Conservation (phyloP, 2,113 vertebrate species). For the Rhinolophus sinicus region DNA sequence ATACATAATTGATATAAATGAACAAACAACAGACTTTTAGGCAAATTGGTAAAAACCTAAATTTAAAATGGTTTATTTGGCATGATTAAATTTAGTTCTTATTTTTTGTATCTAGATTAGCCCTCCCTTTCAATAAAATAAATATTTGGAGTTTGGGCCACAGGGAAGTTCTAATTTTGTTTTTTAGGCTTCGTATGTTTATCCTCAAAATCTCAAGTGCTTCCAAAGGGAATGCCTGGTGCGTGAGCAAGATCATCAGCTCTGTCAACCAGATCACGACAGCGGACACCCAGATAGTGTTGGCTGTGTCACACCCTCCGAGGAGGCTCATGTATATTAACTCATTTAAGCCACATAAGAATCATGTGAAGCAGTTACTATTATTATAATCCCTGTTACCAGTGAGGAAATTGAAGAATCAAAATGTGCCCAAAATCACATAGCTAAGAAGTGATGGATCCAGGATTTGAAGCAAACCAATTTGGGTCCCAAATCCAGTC, state of each 20-base stretch:
- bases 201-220: not conserved
- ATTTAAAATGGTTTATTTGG: not conserved
- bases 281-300: not conserved
- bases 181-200: not conserved
- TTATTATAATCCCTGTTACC: not conserved
- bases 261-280: not conserved
- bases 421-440: not conserved
- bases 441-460: not conserved
- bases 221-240: not conserved
- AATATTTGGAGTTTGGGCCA: not conserved
- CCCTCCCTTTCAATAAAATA: not conserved
- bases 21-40: not conserved
- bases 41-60: not conserved
- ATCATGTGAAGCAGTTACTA: not conserved
- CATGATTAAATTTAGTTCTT: not conserved
- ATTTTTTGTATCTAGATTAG: not conserved
- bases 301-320: not conserved
- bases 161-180: not conserved
- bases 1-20: not conserved
- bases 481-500: not conserved
- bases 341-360: not conserved
- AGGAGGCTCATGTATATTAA: not conserved
- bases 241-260: not conserved
- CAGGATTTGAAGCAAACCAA: not conserved
- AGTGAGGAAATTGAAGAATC: not conserved